Conservation (phyloP, 2,113 vertebrate genomes). For the Carassius gibelio region DNA sequence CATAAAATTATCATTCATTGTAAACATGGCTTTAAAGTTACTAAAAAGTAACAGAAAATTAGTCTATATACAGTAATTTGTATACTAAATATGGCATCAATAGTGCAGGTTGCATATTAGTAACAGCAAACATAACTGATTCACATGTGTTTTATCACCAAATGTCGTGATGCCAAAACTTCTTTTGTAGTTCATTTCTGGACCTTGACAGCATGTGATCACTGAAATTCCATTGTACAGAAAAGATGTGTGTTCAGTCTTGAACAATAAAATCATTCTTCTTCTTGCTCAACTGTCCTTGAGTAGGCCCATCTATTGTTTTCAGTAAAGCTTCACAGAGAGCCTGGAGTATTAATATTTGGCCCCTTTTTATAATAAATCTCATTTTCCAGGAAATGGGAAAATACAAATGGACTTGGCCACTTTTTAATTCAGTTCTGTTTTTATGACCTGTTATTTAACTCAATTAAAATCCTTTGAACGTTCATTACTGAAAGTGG, state of each 20-base stretch:
- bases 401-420: constrained; percentile 39
- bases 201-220: constrained; percentile 14
- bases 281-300: constrained; percentile 4
- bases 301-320: not conserved
- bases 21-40: not conserved
- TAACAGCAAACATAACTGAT: not conserved
- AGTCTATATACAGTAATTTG: not conserved
- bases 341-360: not conserved
- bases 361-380: constrained; percentile 8
- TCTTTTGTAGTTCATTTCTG: constrained; percentile 37
- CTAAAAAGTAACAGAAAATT: not conserved
- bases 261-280: not conserved
- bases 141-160: constrained; percentile 7
- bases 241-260: not conserved
- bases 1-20: not conserved
- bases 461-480: constrained; percentile 55
- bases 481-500: constrained; percentile 41
- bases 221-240: not conserved
- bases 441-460: constrained; percentile 54
- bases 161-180: not conserved
- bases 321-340: constrained; percentile 1
- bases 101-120: not conserved
- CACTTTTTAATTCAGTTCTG: constrained; percentile 52
- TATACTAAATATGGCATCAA: not conserved
- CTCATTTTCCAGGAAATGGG: constrained; percentile 8